Base-by-base conservation (phyloP, 2,113 vertebrate genomes). In the Anhinga anhinga region DNA sequence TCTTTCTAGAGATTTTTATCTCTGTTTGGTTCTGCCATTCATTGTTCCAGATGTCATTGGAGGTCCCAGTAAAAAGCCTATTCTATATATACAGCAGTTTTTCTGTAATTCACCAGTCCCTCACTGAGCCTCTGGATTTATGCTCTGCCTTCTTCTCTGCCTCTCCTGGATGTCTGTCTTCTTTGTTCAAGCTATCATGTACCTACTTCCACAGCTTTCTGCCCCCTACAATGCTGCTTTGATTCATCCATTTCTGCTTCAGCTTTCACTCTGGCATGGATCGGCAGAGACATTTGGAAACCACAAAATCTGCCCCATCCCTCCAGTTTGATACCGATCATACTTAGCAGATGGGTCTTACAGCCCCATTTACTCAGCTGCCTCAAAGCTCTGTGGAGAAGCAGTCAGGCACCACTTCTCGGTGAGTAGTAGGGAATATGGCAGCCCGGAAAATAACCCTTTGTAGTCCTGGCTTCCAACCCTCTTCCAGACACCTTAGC, bases 101-200 rank as follows among this genome's bases (percentile, higher is more conserved):
- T 86, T 49, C 49, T 86, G 72, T 40, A 94, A 49, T 73, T 89
- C 0, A 0, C 67, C 56, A 93, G 63, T 55, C 8, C 19, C 10
- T 78, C 66, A 66, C 86, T 62, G 44, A 95, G 52, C 29, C 19
- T n/a, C 67, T 80, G 72, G 44, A 82, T 96, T 95, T 95, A 92
- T 73, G 40, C 52, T 89, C 40, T 94, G 72, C 27, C 38, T 26
- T 29, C 81, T 92, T 86, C 73, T 70, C 40, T 90, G 71, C 72
- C 58, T 95, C 76, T 92, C 55, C 82, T 85, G 69, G 40, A 77
- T 67, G 50, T 38, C 74, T 86, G 52, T 77, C 77, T 52, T 65
- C 73, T 58, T 90, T 86, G 32, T 67, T 80, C 66, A 89, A 88
- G 72, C 50, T 93, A 27, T 84, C 59, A 56, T 70, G 36, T 87